Evolutionary conservation across 2,888 invertebrate species (phyloP).

Genomic region (Empis livida): DNA sequence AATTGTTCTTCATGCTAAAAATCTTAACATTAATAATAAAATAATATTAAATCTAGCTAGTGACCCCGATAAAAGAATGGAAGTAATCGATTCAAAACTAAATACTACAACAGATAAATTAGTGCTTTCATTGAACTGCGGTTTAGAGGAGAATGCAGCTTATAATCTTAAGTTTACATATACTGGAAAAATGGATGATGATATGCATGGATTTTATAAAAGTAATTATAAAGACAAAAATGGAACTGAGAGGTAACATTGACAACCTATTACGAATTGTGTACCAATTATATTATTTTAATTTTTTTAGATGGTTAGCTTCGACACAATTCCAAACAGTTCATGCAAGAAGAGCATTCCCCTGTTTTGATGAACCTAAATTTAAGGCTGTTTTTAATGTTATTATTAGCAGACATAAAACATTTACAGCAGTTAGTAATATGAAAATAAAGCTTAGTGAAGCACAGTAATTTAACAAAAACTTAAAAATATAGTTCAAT

Average conservation of each 20-base stretch:
- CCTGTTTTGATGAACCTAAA: slow-evolving; percentile 63
- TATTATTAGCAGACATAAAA: slow-evolving; percentile 19
- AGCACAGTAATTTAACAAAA: too few species aligned
- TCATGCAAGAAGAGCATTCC: slow-evolving; percentile 52
- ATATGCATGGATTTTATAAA: slow-evolving; percentile 41
- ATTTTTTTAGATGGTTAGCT: slow-evolving; percentile 32
- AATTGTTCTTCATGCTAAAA: slow-evolving; percentile 41
- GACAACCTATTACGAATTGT: too few species aligned
- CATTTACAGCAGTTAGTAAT: slow-evolving; percentile 23
- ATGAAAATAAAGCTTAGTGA: slow-evolving; percentile 12
- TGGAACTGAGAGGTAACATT: slow-evolving; percentile 5
- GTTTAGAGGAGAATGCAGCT: slow-evolving; percentile 16
- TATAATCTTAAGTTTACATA: slow-evolving; percentile 40
- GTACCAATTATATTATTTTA: slow-evolving; percentile 4
- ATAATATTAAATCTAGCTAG: slow-evolving; percentile 4
- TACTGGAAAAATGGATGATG: slow-evolving; percentile 39
- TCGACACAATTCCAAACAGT: slow-evolving; percentile 54
- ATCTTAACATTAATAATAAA: slow-evolving; percentile 19
- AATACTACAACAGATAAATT: slow-evolving; percentile 33
- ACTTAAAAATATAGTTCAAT: too few species aligned
- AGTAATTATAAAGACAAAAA: slow-evolving; percentile 20
- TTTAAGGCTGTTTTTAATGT: slow-evolving; percentile 49
- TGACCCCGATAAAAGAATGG: slow-evolving; percentile 12
- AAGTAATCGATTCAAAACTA: slow-evolving; percentile 1
- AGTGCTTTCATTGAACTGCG: slow-evolving; percentile 29